Percentiles rank a stretch among this genome's conserved stretches.
Evolutionary conservation across 2,888 invertebrate genomes (phyloP).

Genomic region (Agonopterix subpropinquella): DNA sequence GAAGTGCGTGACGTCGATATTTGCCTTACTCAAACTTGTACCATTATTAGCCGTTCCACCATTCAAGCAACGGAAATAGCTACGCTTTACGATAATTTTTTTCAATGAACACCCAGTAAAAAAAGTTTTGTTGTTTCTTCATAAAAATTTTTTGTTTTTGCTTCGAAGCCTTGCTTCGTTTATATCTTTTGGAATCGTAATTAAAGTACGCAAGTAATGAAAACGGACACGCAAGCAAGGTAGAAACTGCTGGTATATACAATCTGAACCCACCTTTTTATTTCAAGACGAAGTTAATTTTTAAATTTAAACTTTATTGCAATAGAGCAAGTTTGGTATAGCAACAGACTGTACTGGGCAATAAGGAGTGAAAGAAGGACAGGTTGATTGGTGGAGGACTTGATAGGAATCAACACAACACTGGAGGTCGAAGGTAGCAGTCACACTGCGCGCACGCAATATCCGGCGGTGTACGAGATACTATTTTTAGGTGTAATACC

Average conservation of each 20-base stretch:
- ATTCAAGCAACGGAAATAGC: conserved; percentile 21
- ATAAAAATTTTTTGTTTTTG: conserved; percentile 11
- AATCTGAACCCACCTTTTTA: too few species aligned
- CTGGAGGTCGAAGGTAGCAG: neutral
- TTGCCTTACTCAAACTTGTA: conserved; percentile 18
- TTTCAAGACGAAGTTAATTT: too few species aligned
- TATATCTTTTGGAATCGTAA: too few species aligned
- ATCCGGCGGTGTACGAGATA: conserved; percentile 3
- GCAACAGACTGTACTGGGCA: conserved; percentile 9
- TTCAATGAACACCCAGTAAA: too few species aligned
- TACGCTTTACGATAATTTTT: conserved; percentile 1
- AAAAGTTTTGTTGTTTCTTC: too few species aligned
- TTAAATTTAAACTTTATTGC: too few species aligned
- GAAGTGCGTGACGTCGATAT: conserved; percentile 21
- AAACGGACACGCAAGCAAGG: too few species aligned
- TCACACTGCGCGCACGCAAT: conserved; percentile 22
- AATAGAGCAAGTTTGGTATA: too few species aligned
- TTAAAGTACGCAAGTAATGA: too few species aligned
- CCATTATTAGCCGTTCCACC: conserved; percentile 21
- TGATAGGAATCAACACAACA: conserved; percentile 6
- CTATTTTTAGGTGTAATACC: neutral
- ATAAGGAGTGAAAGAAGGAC: conserved; percentile 13
- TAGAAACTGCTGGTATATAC: too few species aligned
- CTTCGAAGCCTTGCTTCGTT: neutral
- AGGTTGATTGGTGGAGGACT: conserved; percentile 8